Evolutionary conservation across 2,113 vertebrate species (phyloP), one percentile per base, ranked within the genome.

Genomic region (Neodon shergylaensis): DNA sequence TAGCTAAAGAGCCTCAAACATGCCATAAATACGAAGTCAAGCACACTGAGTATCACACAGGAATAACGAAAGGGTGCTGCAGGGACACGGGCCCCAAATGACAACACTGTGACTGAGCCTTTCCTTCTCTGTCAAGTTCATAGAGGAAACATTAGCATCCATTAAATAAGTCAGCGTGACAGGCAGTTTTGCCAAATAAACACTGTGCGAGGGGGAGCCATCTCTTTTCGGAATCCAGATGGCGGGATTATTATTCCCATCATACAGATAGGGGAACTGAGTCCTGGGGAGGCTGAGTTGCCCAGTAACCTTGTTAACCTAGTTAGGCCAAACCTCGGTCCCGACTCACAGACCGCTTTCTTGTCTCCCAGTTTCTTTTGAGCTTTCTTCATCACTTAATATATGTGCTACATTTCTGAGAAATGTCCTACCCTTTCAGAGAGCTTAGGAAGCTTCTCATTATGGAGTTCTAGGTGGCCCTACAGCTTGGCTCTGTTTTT

Each of bases 1-100:
- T 96, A 96, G 94, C 96, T 95, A 92, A 96, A 96, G 94, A 96
- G 94, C 70, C 83, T 94, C 77, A 95, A 90, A 88, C 86, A 95
- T 17, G 83, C 31, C 94, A 96, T 96, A 97, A 96, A 97, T 93
- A 96, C 85, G 79, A 90, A 91, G 88, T 92, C 87, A 83, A 95
- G 90, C 63, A 28, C 94, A 83, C 22, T 33, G 73, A 87, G 52
- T 26, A 66, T 49, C 85, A 92, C 86, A 77, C 63, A 84, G 83
- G 94, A 96, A 95, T 94, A 88, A 77, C 52, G 95, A 90, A 89
- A 5, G 3, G 66, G 73, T 22, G 79, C 84, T 65, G 47, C 3
- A 72, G 74, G 88, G 68, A n/a, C 24, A 0, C 6, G 47, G 52
- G 63, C 82, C 90, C 68, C 17, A 19, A 63, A 0, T 66, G 91